Evolutionary conservation across 2,888 invertebrate species (phyloP).

Genomic region (Marasmarcha lunaedactyla): DNA sequence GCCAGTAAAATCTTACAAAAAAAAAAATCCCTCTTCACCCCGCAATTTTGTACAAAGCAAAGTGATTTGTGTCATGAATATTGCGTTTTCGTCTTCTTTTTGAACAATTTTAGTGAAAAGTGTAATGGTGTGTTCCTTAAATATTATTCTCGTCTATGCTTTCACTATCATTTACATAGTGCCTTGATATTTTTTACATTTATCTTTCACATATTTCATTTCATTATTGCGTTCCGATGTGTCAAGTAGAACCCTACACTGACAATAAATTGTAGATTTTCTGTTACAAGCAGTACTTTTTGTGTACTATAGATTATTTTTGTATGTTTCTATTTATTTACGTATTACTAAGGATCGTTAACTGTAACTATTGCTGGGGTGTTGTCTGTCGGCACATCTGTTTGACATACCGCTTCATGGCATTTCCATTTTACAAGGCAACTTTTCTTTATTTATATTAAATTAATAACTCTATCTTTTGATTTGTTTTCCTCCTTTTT

Average conservation of each 20-base stretch:
- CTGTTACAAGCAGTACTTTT: too few species aligned
- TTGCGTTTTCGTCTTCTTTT: slow-evolving; percentile 40
- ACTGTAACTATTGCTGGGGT: slow-evolving; percentile 6
- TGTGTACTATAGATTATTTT: too few species aligned
- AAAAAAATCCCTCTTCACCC: too few species aligned
- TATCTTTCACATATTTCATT: too few species aligned
- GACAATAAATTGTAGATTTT: too few species aligned
- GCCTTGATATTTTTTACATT: too few species aligned
- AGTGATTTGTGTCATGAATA: slow-evolving; percentile 57
- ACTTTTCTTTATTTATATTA: slow-evolving; percentile 22
- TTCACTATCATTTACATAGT: too few species aligned
- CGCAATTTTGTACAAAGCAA: slow-evolving; percentile 47
- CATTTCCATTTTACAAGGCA: slow-evolving; percentile 34
- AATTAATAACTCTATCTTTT: background rate
- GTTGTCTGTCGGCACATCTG: slow-evolving; percentile 40
- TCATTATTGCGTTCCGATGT: too few species aligned
- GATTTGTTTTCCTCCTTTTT: background rate
- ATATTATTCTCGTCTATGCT: background rate
- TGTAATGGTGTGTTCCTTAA: background rate
- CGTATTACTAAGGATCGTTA: too few species aligned
- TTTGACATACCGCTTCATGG: slow-evolving; percentile 24
- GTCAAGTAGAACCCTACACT: too few species aligned
- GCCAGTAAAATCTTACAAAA: too few species aligned
- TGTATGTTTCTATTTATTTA: too few species aligned
- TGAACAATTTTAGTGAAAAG: background rate